A percentile compares a stretch with the other conserved stretches of the same genome.
Evolutionary conservation across 2,888 invertebrate genomes (phyloP).

Genomic region (Callosobruchus maculatus): DNA sequence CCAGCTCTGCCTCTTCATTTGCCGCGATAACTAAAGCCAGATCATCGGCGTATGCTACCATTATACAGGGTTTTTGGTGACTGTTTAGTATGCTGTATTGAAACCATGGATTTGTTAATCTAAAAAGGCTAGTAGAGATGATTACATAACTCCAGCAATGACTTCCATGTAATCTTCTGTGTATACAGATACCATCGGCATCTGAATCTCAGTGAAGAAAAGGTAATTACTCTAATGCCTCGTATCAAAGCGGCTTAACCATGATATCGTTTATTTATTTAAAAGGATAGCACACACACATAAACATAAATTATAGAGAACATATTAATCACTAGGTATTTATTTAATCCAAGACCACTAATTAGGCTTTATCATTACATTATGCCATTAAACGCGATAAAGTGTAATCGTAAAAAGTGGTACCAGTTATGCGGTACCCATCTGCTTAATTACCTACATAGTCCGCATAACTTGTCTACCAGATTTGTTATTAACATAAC

Average conservation of each 20-base stretch:
- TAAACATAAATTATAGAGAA: neutral
- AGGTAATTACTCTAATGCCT: neutral
- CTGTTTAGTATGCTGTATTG: too few species aligned
- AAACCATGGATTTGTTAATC: too few species aligned
- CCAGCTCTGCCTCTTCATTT: too few species aligned
- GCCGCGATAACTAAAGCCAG: too few species aligned
- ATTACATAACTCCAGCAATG: too few species aligned
- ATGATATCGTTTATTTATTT: neutral
- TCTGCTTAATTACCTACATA: neutral
- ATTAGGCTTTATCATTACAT: neutral
- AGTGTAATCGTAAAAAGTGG: neutral
- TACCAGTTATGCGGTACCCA: neutral
- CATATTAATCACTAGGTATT: neutral
- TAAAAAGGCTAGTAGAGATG: too few species aligned
- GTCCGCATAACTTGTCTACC: neutral
- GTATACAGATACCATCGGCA: neutral
- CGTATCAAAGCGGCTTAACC: neutral
- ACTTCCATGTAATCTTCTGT: too few species aligned
- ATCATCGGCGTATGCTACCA: too few species aligned
- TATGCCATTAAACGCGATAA: neutral
- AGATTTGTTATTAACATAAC: neutral
- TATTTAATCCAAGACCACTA: neutral
- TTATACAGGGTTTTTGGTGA: too few species aligned
- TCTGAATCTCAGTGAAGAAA: neutral
- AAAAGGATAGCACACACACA: neutral